Percentiles rank a stretch among this genome's conserved stretches.
phyloP scores from a whole-genome alignment of 2,113 vertebrate genomes.

The Eulacestoma nigropectus region DNA sequence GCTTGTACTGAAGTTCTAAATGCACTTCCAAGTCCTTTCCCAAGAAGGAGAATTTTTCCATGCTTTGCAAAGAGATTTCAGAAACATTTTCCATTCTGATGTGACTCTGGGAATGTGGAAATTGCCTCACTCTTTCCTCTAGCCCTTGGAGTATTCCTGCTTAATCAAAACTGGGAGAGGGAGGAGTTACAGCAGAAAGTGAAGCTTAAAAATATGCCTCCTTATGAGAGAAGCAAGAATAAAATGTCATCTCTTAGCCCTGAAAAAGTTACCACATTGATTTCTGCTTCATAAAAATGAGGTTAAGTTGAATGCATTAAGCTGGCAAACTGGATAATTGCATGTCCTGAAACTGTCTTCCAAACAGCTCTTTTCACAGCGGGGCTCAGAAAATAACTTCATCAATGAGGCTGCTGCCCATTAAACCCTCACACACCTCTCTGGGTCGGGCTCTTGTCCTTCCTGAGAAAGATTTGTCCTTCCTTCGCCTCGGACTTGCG shows the following conservation, averaged over 20 bases:
- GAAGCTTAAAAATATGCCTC: conserved; percentile 6
- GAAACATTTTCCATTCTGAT: neutral
- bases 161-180: neutral
- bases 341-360: conserved; percentile 58
- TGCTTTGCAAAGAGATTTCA: neutral
- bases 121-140: neutral
- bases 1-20: neutral
- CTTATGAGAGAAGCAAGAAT: neutral
- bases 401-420: conserved; percentile 34
- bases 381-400: conserved; percentile 52
- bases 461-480: neutral
- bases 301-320: conserved; percentile 66
- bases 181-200: neutral
- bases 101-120: neutral
- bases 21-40: neutral
- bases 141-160: neutral
- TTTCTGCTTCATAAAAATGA: conserved; percentile 49
- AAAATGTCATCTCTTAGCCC: neutral
- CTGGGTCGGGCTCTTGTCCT: neutral
- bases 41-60: neutral
- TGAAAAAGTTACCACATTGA: conserved; percentile 38
- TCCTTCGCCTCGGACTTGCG: neutral
- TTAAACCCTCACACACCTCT: neutral
- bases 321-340: conserved; percentile 63
- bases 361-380: conserved; percentile 59